A percentile compares a stretch with the other conserved stretches of the same genome.
These are phyloP conservation scores for Bombylius discolor DNA, from an alignment of 2,888 invertebrate species.

Conservation along the genomic window DNA sequence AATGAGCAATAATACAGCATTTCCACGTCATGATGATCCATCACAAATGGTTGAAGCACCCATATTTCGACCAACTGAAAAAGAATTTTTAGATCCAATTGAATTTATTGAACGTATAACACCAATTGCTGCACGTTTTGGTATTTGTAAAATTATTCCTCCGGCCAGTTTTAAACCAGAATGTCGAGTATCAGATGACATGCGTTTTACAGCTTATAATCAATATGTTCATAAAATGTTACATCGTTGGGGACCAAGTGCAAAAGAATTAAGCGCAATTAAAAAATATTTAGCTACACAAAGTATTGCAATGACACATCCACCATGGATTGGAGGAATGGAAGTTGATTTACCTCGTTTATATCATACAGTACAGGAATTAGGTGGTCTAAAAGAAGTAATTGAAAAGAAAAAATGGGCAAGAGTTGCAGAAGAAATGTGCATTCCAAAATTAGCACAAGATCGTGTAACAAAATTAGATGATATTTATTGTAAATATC, in stretches of 20 bases:
- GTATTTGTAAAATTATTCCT: conserved; percentile 78
- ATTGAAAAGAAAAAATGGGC: conserved; percentile 82
- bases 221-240: conserved; percentile 83
- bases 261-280: conserved; percentile 73
- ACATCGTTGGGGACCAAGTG: conserved; percentile 79
- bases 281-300: conserved; percentile 66
- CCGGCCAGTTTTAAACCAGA: conserved; percentile 67
- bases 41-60: conserved; percentile 60
- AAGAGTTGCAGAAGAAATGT: conserved; percentile 77
- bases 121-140: conserved; percentile 61
- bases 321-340: conserved; percentile 79
- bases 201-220: conserved; percentile 75
- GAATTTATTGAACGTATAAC: conserved; percentile 71
- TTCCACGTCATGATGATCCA: conserved; percentile 38
- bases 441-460: conserved; percentile 64
- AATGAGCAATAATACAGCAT: conserved; percentile 37
- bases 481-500: conserved; percentile 79
- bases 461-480: conserved; percentile 73
- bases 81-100: conserved; percentile 77
- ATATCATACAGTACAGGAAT: conserved; percentile 69
- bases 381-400: conserved; percentile 76
- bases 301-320: conserved; percentile 56
- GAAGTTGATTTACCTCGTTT: conserved; percentile 80
- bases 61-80: conserved; percentile 64
- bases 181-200: conserved; percentile 70